These are phyloP conservation scores for Cephus runcator DNA, from an alignment of 2,888 invertebrate species.

Conservation along the genomic window DNA sequence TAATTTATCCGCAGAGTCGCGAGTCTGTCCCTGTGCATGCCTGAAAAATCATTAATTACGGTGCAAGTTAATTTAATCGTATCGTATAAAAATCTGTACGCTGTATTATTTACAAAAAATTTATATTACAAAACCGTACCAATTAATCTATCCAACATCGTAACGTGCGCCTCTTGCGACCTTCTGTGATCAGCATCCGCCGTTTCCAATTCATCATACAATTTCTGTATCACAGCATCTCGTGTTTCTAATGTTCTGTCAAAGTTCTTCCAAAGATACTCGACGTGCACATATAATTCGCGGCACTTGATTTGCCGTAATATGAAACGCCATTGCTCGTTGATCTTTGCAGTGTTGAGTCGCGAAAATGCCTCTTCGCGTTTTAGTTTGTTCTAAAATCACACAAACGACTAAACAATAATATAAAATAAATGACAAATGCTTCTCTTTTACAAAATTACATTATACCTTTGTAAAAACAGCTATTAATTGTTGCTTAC, in stretches of 20 bases:
- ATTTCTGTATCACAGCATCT: slow-evolving; percentile 73
- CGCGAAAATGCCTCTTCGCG: slow-evolving; percentile 83
- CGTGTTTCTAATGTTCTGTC: slow-evolving; percentile 75
- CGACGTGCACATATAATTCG: slow-evolving; percentile 77
- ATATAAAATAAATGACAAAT: slow-evolving; percentile 10
- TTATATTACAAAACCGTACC: slow-evolving; percentile 62
- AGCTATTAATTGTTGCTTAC: slow-evolving; percentile 83
- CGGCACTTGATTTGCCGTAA: slow-evolving; percentile 81
- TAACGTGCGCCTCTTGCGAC: slow-evolving; percentile 79
- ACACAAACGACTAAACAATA: slow-evolving; percentile 9
- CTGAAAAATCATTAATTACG: slow-evolving; percentile 61
- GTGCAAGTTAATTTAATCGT: neutral
- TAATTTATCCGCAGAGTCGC: slow-evolving; percentile 70
- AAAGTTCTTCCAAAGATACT: slow-evolving; percentile 72
- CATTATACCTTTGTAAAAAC: slow-evolving; percentile 83
- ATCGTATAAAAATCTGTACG: too few relatives aligned
- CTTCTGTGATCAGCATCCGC: slow-evolving; percentile 80
- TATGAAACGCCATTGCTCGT: slow-evolving; percentile 85
- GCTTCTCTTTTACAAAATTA: neutral
- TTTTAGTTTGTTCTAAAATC: slow-evolving; percentile 80
- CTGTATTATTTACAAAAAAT: neutral
- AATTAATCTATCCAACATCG: slow-evolving; percentile 76
- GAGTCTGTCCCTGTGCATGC: slow-evolving; percentile 70
- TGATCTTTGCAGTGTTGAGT: slow-evolving; percentile 84
- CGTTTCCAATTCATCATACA: slow-evolving; percentile 75